Conservation (phyloP, 2,797 vertebrate species). For the Odontamblyopus rebecca region DNA sequence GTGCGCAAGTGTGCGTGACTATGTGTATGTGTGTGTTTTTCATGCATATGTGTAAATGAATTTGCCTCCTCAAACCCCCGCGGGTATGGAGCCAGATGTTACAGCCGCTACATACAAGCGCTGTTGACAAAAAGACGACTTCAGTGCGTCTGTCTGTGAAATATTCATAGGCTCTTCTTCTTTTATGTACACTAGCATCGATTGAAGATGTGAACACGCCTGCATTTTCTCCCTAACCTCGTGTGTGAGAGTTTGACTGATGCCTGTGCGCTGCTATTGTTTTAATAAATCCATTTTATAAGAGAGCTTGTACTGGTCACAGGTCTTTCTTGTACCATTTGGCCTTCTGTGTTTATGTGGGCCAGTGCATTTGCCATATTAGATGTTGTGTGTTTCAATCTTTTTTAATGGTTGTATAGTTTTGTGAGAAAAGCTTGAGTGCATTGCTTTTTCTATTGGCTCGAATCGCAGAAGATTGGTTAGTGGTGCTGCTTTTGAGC, state of each 20-base stretch:
- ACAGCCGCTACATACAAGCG: constrained; percentile 51
- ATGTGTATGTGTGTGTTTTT: constrained; percentile 32
- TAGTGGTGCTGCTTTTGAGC: neutral
- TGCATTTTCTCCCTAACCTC: neutral
- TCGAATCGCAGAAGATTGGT: neutral
- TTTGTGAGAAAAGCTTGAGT: neutral
- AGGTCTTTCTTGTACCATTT: neutral
- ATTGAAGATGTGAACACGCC: constrained; percentile 15
- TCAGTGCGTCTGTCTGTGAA: constrained; percentile 26
- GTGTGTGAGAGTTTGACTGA: neutral
- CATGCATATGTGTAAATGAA: constrained; percentile 47
- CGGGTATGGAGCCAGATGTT: constrained; percentile 71
- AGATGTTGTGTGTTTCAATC: neutral
- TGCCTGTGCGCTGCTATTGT: neutral
- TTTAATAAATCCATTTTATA: neutral
- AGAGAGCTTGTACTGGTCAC: neutral
- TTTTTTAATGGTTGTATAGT: neutral
- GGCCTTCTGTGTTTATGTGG: neutral
- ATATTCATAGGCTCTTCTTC: constrained; percentile 41
- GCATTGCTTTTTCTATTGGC: too few relatives aligned
- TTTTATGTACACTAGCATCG: constrained; percentile 33
- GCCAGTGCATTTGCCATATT: constrained; percentile 1
- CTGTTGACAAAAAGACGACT: constrained; percentile 50
- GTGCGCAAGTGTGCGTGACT: constrained; percentile 48
- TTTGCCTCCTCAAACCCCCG: constrained; percentile 58